Evolutionary conservation across 2,888 invertebrate genomes (phyloP).

Genomic region (Adineta ricciae): DNA sequence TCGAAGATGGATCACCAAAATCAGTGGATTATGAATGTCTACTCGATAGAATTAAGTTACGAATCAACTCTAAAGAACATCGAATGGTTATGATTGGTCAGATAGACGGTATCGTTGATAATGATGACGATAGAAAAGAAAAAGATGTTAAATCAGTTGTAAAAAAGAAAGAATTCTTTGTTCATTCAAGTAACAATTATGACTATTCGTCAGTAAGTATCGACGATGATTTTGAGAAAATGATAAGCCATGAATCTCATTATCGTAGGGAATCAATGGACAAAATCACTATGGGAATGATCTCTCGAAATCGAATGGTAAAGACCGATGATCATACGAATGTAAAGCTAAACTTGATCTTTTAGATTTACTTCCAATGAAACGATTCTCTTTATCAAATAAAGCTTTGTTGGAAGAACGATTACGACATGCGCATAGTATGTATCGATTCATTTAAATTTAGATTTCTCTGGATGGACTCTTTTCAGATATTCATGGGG

Average conservation of each 20-base stretch:
- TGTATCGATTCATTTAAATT: neutral
- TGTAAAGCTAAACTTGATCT: neutral
- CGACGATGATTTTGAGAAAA: too few relatives aligned
- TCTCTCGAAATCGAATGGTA: neutral
- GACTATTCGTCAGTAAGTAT: neutral
- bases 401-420: neutral
- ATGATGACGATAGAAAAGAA: neutral
- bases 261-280: neutral
- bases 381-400: neutral
- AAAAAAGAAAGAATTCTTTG: neutral
- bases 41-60: neutral
- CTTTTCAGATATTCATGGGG: neutral
- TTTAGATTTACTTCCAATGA: neutral
- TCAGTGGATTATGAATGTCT: neutral
- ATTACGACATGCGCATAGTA: neutral
- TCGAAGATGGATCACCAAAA: neutral
- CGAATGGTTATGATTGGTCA: neutral
- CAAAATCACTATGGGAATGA: neutral
- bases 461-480: neutral
- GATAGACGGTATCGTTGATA: neutral
- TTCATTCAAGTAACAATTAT: neutral
- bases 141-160: neutral
- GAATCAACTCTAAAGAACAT: neutral
- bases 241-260: too few relatives aligned
- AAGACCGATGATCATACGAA: neutral